phyloP scores from a whole-genome alignment of 1,140 invertebrate species.

The Drosophila asahinai region DNA sequence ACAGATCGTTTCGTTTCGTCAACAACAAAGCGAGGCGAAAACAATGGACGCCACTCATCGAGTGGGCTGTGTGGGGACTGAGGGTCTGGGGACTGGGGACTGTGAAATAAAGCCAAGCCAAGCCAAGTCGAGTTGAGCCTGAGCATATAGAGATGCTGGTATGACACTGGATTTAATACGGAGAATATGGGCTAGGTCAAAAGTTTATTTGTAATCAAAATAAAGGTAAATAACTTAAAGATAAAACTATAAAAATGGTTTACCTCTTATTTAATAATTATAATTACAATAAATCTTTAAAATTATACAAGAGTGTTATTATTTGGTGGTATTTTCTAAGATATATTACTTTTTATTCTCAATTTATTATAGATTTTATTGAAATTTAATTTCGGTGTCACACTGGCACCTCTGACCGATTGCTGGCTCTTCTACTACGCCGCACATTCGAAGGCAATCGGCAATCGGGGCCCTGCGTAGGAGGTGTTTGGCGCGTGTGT shows the following conservation, averaged over 20 bases:
- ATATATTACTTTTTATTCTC: too few relatives aligned
- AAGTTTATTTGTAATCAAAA: neutral
- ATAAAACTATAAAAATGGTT: neutral
- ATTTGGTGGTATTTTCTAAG: too few relatives aligned
- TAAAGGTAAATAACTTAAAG: neutral
- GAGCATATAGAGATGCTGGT: constrained; percentile 11
- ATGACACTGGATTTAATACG: constrained; percentile 5
- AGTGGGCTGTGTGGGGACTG: constrained; percentile 55
- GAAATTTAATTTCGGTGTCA: constrained; percentile 1
- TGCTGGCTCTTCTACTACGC: constrained; percentile 36
- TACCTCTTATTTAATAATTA: too few relatives aligned
- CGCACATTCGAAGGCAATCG: constrained; percentile 34
- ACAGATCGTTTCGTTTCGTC: constrained; percentile 66
- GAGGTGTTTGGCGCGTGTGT: constrained; percentile 82
- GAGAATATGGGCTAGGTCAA: neutral
- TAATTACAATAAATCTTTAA: neutral
- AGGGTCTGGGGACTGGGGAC: constrained; percentile 10
- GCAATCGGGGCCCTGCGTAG: constrained; percentile 54
- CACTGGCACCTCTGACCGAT: constrained; percentile 9
- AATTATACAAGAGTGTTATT: fast-evolving
- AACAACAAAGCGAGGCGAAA: constrained; percentile 54
- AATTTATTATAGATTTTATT: neutral
- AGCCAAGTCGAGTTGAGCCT: neutral
- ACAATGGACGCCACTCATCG: constrained; percentile 75
- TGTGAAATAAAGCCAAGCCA: constrained; percentile 24